Evolutionary conservation across 2,888 invertebrate genomes (phyloP).

Genomic region (Ceriagrion tenellum): DNA sequence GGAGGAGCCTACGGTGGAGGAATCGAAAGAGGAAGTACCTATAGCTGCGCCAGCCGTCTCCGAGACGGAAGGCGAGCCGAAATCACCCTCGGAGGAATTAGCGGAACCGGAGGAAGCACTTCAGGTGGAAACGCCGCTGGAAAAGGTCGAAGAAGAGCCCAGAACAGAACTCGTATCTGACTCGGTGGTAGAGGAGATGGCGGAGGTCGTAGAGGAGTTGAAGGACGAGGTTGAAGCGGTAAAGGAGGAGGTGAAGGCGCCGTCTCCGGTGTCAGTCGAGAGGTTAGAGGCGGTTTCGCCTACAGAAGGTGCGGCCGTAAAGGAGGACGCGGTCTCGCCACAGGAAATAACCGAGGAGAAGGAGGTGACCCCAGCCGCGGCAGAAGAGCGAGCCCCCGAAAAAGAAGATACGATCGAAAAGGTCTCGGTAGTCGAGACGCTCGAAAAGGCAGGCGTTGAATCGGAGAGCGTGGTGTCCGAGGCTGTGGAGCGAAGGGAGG

Average conservation of each 20-base stretch:
- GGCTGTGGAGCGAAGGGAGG: conserved; percentile 69
- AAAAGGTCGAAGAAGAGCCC: neutral
- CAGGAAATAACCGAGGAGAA: neutral
- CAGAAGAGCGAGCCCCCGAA: neutral
- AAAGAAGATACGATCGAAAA: neutral
- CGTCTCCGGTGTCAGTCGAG: neutral
- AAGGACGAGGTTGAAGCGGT: conserved; percentile 69
- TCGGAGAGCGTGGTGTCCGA: conserved; percentile 69
- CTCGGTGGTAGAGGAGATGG: conserved; percentile 70
- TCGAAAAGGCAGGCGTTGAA: conserved; percentile 68
- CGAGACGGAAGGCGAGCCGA: no score
- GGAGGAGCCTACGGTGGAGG: no score
- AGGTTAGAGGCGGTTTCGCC: neutral
- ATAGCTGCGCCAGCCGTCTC: no score
- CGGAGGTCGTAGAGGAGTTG: conserved; percentile 70
- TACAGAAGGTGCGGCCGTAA: neutral
- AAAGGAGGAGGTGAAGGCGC: neutral
- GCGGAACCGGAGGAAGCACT: no score
- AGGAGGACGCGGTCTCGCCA: neutral
- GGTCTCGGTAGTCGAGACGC: no score
- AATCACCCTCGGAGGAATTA: no score
- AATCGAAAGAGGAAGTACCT: no score
- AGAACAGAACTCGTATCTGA: conserved; percentile 69
- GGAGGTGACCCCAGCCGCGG: neutral
- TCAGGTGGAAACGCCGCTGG: no score